These are phyloP conservation scores for Entomobrya multifasciata DNA, from an alignment of 2,888 invertebrate genomes.

Conservation along the genomic window DNA sequence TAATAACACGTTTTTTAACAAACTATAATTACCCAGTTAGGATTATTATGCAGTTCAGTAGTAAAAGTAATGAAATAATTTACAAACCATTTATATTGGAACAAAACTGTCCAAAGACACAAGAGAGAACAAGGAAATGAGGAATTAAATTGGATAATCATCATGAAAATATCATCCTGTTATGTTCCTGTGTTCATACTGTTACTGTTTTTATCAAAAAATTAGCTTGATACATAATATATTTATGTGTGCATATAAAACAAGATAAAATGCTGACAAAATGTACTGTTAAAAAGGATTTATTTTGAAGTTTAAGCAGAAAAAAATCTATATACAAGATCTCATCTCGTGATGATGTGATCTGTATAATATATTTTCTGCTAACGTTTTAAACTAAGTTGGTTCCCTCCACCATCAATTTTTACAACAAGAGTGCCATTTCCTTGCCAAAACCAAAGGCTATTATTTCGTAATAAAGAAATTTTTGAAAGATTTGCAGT, in stretches of 20 bases:
- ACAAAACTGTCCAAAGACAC: slow-evolving; percentile 29
- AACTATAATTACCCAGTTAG: slow-evolving; percentile 25
- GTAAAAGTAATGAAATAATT: background rate
- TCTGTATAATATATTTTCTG: background rate
- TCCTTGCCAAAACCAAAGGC: background rate
- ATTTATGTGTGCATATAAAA: background rate
- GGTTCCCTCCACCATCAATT: background rate
- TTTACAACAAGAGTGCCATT: background rate
- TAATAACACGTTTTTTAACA: background rate
- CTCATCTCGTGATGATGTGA: slow-evolving; percentile 24
- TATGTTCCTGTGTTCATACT: background rate
- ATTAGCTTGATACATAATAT: too few species aligned
- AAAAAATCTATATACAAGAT: background rate
- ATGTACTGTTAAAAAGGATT: background rate
- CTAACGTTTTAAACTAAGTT: background rate
- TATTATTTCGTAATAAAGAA: background rate
- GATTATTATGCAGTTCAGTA: background rate
- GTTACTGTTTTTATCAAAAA: too few species aligned
- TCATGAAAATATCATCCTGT: slow-evolving; percentile 35
- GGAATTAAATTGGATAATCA: slow-evolving; percentile 52
- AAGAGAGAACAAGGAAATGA: slow-evolving; percentile 53
- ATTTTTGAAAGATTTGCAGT: background rate
- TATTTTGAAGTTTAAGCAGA: background rate
- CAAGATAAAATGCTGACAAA: background rate
- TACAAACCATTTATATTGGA: slow-evolving; percentile 23